Percentiles rank a stretch among this genome's conserved stretches.
These are phyloP conservation scores for Ferrisia virgata DNA, from an alignment of 2,888 invertebrate species.

Conservation along the genomic window DNA sequence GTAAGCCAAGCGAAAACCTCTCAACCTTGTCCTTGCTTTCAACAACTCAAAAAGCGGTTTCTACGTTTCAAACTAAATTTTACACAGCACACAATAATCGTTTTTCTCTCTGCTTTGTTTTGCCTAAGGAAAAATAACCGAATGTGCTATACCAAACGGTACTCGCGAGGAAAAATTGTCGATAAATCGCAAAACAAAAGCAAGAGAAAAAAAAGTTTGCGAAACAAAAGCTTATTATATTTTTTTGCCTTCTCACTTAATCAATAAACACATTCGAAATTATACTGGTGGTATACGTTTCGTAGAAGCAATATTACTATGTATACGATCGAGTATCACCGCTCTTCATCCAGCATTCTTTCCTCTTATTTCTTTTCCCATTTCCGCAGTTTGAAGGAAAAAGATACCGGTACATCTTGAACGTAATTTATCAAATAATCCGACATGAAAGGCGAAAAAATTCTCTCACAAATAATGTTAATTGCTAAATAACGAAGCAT, in stretches of 20 bases:
- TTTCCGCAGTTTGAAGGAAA: background rate
- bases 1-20: background rate
- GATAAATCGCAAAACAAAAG: background rate
- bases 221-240: background rate
- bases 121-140: background rate
- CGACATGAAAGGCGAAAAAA: background rate
- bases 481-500: background rate
- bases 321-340: background rate
- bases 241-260: background rate
- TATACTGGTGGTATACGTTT: background rate
- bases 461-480: background rate
- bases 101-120: background rate
- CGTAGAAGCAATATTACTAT: too few species aligned
- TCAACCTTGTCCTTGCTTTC: background rate
- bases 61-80: background rate
- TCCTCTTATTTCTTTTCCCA: background rate
- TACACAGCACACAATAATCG: background rate
- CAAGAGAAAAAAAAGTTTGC: background rate
- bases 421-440: background rate
- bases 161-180: background rate
- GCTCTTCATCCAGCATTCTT: background rate
- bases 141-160: too few species aligned
- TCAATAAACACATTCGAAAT: background rate
- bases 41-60: background rate
- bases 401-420: conserved; percentile 3